Evolutionary conservation across 2,113 vertebrate species (phyloP).

Genomic region (Leptocoma aspasia): DNA sequence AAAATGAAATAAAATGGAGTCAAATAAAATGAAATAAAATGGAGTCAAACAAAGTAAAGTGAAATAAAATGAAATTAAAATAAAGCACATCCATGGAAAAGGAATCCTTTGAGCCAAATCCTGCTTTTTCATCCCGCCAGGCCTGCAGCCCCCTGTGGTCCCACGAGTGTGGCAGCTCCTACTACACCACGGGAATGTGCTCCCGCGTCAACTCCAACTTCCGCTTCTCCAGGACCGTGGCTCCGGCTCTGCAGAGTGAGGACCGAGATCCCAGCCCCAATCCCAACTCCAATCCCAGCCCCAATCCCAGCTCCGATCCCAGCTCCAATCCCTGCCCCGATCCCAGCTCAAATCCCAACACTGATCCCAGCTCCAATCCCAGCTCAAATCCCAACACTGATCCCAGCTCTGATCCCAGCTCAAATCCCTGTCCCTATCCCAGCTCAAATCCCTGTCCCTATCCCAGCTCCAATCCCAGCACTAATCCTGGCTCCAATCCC

Average conservation of each 20-base stretch:
- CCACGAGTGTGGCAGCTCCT: slow-evolving; percentile 94
- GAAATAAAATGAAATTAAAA: not conserved
- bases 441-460: fast-evolving
- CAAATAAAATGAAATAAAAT: fast-evolving
- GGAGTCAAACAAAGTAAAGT: too few species aligned
- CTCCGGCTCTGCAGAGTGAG: slow-evolving; percentile 90
- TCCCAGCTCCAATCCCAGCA: fast-evolving
- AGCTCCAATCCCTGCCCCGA: fast-evolving
- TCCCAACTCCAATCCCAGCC: not conserved
- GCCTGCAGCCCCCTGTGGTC: slow-evolving; percentile 96
- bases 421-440: fast-evolving
- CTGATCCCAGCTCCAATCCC: not conserved
- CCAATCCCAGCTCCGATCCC: not conserved
- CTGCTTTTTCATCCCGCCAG: slow-evolving; percentile 33
- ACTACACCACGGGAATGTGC: slow-evolving; percentile 96
- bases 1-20: not conserved
- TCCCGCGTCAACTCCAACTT: slow-evolving; percentile 87
- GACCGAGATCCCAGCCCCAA: not conserved
- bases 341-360: fast-evolving
- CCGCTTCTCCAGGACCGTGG: slow-evolving; percentile 84
- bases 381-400: too few species aligned
- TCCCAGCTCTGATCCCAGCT: too few species aligned
- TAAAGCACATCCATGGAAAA: fast-evolving
- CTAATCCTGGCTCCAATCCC: fast-evolving
- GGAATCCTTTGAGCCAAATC: not conserved